A percentile compares a stretch with the other conserved stretches of the same genome.
phyloP scores from a whole-genome alignment of 2,797 vertebrate species.

The Sphaeramia orbicularis region DNA sequence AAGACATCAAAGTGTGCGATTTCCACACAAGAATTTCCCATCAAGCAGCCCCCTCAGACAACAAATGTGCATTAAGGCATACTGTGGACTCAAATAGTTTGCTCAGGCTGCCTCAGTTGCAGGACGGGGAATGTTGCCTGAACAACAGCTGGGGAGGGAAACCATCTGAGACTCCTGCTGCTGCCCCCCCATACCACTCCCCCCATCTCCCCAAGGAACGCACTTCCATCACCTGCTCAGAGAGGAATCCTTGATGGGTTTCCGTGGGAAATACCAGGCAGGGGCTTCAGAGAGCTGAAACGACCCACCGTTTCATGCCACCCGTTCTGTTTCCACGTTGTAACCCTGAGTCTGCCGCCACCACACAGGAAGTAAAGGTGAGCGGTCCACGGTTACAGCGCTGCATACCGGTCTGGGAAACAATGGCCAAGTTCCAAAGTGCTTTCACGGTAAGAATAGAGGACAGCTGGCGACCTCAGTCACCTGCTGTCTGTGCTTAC shows the following conservation, averaged over 20 bases:
- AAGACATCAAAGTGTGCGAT: slow-evolving; percentile 66
- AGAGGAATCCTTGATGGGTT: slow-evolving; percentile 77
- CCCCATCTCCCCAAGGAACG: slow-evolving; percentile 36
- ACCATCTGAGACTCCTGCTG: slow-evolving; percentile 72
- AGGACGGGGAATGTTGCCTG: slow-evolving; percentile 75
- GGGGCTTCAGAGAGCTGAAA: slow-evolving; percentile 61
- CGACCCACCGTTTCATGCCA: slow-evolving; percentile 55
- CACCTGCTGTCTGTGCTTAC: slow-evolving; percentile 60
- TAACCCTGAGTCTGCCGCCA: slow-evolving; percentile 15
- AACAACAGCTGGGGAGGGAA: slow-evolving; percentile 83
- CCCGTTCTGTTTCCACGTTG: slow-evolving; percentile 53
- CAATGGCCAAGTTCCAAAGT: slow-evolving; percentile 51
- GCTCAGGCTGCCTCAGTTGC: slow-evolving; percentile 74
- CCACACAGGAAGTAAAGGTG: slow-evolving; percentile 58
- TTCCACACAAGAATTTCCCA: slow-evolving; percentile 58
- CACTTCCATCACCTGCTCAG: slow-evolving; percentile 83
- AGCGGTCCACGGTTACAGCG: slow-evolving; percentile 8
- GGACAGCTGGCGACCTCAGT: slow-evolving; percentile 68
- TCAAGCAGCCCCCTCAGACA: slow-evolving; percentile 61
- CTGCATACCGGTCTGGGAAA: slow-evolving; percentile 39
- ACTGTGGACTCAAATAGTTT: slow-evolving; percentile 80
- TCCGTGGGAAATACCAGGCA: slow-evolving; percentile 82
- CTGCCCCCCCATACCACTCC: slow-evolving; percentile 47
- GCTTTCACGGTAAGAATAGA: slow-evolving; percentile 63
- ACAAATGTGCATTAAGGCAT: slow-evolving; percentile 79